Conservation (phyloP, 2,888 invertebrate species). For the Eupithecia tripunctaria region DNA sequence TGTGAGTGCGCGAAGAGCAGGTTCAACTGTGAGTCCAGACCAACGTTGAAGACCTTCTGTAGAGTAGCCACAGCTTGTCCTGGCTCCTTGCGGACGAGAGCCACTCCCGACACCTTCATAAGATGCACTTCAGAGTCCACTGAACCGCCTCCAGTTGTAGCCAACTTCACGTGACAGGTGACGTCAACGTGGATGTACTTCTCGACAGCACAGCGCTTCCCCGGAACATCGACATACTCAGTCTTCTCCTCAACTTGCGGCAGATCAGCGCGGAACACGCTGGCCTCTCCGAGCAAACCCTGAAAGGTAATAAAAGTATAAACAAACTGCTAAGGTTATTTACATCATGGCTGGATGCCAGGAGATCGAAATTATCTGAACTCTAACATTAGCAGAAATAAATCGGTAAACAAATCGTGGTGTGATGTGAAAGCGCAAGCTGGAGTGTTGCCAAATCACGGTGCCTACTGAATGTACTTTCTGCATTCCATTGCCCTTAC, state of each 20-base stretch:
- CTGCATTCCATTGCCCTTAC: slow-evolving; percentile 17
- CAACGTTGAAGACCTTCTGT: slow-evolving; percentile 86
- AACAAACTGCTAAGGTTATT: slow-evolving; percentile 55
- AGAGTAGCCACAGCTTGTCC: slow-evolving; percentile 82
- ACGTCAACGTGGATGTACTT: slow-evolving; percentile 88
- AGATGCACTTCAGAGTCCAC: slow-evolving; percentile 85
- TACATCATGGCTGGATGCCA: slow-evolving; percentile 56
- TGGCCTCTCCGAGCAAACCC: slow-evolving; percentile 86
- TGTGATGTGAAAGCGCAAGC: slow-evolving; percentile 21
- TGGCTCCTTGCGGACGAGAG: slow-evolving; percentile 86
- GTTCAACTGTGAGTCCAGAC: slow-evolving; percentile 88
- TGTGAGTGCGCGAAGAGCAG: slow-evolving; percentile 87
- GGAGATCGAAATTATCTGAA: slow-evolving; percentile 53
- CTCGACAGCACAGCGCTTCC: slow-evolving; percentile 80
- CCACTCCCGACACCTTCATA: slow-evolving; percentile 88
- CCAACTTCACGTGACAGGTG: slow-evolving; percentile 86
- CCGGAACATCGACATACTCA: slow-evolving; percentile 82
- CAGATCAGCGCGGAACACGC: slow-evolving; percentile 87
- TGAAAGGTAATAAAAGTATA: slow-evolving; percentile 49
- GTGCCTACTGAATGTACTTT: slow-evolving; percentile 20
- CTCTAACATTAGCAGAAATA: slow-evolving; percentile 51
- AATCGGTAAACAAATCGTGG: slow-evolving; percentile 54
- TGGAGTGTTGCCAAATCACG: slow-evolving; percentile 53
- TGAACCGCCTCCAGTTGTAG: slow-evolving; percentile 84
- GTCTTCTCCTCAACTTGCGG: slow-evolving; percentile 88